phyloP scores from a whole-genome alignment of 2,888 invertebrate genomes.

The Torymus tubicola region DNA sequence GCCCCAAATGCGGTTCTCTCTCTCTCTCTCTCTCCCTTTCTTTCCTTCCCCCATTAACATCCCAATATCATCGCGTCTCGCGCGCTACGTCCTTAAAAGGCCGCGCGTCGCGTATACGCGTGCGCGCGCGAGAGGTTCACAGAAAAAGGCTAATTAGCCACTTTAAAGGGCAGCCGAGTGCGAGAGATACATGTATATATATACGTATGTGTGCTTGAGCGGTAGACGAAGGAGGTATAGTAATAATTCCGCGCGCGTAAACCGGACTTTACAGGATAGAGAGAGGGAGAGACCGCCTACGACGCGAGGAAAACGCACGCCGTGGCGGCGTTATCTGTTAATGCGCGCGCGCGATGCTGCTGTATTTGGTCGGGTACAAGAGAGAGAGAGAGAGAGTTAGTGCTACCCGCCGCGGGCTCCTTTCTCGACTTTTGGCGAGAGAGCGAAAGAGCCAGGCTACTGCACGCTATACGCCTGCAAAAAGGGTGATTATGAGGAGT shows the following conservation, averaged over 20 bases:
- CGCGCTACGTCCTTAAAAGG: conserved; percentile 42
- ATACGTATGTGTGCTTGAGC: too few species aligned
- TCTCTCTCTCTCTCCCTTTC: too few species aligned
- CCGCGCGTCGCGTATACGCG: too few species aligned
- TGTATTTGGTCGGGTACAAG: neutral
- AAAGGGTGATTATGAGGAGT: too few species aligned
- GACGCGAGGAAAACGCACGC: conserved; percentile 6
- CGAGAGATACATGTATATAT: neutral
- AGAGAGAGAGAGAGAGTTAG: neutral
- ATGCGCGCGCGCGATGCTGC: neutral
- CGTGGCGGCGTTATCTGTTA: conserved; percentile 10
- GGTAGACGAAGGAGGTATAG: neutral
- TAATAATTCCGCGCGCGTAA: conserved; percentile 42
- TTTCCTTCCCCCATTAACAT: too few species aligned
- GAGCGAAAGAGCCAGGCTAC: too few species aligned
- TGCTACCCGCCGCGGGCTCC: neutral
- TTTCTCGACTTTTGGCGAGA: too few species aligned
- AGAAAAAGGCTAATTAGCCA: conserved; percentile 52
- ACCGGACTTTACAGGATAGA: conserved; percentile 35
- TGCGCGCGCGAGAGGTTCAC: conserved; percentile 15
- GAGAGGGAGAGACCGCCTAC: conserved; percentile 45
- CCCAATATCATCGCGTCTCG: neutral
- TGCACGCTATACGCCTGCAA: too few species aligned
- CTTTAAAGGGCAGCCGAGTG: conserved; percentile 43
- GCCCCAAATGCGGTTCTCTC: too few species aligned